These are phyloP conservation scores for Maniola hyperantus DNA, from an alignment of 2,888 invertebrate genomes.

Conservation along the genomic window DNA sequence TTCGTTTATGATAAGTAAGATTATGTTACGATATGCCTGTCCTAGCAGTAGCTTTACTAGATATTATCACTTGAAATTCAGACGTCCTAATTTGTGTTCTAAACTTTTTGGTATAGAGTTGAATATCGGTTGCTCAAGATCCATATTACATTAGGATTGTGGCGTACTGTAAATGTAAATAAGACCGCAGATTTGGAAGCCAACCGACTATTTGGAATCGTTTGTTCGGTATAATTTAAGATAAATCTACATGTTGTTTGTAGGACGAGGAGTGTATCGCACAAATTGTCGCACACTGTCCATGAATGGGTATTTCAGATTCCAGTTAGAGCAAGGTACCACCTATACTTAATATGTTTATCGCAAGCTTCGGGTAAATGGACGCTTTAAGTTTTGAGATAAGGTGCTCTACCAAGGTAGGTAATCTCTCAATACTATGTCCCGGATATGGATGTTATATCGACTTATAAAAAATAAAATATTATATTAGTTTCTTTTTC, in stretches of 20 bases:
- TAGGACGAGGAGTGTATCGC: conserved; percentile 32
- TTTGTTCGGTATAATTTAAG: conserved; percentile 43
- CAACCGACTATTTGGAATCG: conserved; percentile 42
- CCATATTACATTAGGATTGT: conserved; percentile 33
- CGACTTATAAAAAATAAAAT: too few relatives aligned
- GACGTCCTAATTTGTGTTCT: conserved; percentile 14
- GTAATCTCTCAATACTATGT: too few relatives aligned
- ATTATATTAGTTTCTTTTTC: too few relatives aligned
- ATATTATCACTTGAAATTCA: conserved; percentile 16
- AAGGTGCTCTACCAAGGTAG: background rate
- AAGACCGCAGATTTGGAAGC: conserved; percentile 39
- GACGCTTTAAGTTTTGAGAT: background rate
- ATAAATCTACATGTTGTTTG: conserved; percentile 43
- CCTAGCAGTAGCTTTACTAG: conserved; percentile 26
- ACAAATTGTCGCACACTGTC: conserved; percentile 65
- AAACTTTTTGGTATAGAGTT: background rate
- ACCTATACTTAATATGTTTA: too few relatives aligned
- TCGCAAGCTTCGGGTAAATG: conserved; percentile 8
- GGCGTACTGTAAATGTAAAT: conserved; percentile 48
- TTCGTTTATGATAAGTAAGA: conserved; percentile 36
- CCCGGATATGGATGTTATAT: too few relatives aligned
- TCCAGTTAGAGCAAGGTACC: conserved; percentile 10
- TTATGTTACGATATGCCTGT: conserved; percentile 35
- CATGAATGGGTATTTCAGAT: conserved; percentile 75
- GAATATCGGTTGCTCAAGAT: conserved; percentile 3